phyloP scores from a whole-genome alignment of 53 echinoderm and acorn worm species.

The Holothuria scabra region DNA sequence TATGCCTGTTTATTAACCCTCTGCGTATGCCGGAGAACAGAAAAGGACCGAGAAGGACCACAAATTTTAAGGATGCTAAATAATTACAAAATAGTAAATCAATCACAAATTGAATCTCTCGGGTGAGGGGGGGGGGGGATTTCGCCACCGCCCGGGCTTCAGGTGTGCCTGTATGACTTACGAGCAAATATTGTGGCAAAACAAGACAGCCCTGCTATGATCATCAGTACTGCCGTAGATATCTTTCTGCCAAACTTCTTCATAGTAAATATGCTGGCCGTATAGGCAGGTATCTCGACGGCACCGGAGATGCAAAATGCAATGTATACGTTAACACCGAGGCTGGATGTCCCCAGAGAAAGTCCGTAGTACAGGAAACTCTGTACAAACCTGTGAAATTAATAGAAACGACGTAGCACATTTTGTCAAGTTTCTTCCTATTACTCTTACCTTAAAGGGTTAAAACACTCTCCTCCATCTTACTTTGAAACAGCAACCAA shows the following conservation, averaged over 20 bases:
- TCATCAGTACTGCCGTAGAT: slow-evolving; percentile 1
- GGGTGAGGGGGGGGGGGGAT: too few species aligned
- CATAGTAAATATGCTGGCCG: slow-evolving; percentile 3
- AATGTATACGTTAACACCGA: slow-evolving; percentile 27
- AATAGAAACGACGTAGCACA: neutral
- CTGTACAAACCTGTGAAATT: slow-evolving; percentile 21
- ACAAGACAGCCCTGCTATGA: slow-evolving; percentile 14
- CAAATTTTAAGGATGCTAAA: too few species aligned
- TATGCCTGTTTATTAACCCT: too few species aligned
- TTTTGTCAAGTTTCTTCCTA: too few species aligned
- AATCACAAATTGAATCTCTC: too few species aligned
- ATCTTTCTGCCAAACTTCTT: slow-evolving; percentile 13
- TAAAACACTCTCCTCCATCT: too few species aligned
- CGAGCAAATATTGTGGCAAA: slow-evolving; percentile 21
- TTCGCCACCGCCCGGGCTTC: too few species aligned
- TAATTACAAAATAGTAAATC: too few species aligned
- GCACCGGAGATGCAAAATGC: slow-evolving; percentile 45
- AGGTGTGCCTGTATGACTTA: neutral
- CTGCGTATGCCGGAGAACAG: too few species aligned
- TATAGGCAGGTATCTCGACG: slow-evolving; percentile 29
- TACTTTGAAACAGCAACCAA: too few species aligned
- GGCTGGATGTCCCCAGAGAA: slow-evolving; percentile 29
- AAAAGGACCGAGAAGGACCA: too few species aligned
- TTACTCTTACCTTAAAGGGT: too few species aligned
- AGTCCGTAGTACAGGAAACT: slow-evolving; percentile 40